Evolutionary conservation across 2,888 invertebrate genomes (phyloP), one percentile per base, ranked within the genome.

Genomic region (Apocheima hispidaria): DNA sequence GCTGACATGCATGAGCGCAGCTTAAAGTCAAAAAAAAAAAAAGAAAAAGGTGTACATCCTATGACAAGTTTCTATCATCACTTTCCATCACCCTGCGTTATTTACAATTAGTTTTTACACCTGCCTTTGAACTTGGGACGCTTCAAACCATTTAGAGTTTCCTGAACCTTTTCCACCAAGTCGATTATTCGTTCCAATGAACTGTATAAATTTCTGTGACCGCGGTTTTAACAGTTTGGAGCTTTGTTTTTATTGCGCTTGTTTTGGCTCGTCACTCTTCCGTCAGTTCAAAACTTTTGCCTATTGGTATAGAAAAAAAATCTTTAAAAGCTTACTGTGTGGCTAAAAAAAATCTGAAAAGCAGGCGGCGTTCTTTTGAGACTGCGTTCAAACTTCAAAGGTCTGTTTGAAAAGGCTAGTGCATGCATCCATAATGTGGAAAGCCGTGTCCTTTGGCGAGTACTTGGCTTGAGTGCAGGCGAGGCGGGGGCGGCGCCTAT

Each of bases 401-500:
- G 61, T 56, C 36, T 28, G 51, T 70, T 73, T 78, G 65, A 79
- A 78, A 73, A 75, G 71, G 69, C 65, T 43, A 61, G 69, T 63
- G 70, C 72, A 72, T 66, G 66, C 72, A 67, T 72, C 68, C 71
- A 69, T 79, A 73, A 79, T 79, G 74, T 77, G 82, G 73, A 63
- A 65, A 65, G 68, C 55, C 81, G 83, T 85, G 87, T 90, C 90
- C 91, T 90, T 89, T 86, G 60, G 48, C 52, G 36, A 60, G 64
- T 82, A 84, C 80, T 88, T 88, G 86, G 88, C 84, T 83, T 79
- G 82, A 51, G 63, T 80, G 78, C 84, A 85, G 86, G 85, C 79
- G 79, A 79, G 84, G 88, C 85, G 90, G 87, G 87, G 87, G 89
- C 89, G 90, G 90, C 81, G 88, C 85, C 90, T 92, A 92, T 91